phyloP scores from a whole-genome alignment of 2,888 invertebrate genomes.

The Frankliniella intonsa region DNA sequence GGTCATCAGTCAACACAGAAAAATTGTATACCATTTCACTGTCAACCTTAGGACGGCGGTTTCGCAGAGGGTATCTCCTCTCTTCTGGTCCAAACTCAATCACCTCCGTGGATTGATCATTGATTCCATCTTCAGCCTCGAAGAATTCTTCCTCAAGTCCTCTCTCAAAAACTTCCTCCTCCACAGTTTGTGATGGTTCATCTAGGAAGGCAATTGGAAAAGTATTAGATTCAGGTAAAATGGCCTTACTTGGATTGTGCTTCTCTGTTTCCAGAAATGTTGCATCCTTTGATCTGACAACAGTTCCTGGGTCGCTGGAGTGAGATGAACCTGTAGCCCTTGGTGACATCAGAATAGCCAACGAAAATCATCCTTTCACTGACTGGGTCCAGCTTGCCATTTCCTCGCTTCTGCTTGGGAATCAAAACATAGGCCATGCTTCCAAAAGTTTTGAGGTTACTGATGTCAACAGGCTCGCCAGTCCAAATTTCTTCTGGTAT shows the following conservation, averaged over 20 bases:
- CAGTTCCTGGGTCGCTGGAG: background rate
- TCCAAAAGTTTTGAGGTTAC: constrained; percentile 30
- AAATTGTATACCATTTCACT: background rate
- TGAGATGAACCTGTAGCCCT: background rate
- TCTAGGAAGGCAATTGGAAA: background rate
- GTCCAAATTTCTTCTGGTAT: constrained; percentile 32
- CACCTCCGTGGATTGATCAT: background rate
- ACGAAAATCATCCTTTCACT: background rate
- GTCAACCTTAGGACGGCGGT: background rate
- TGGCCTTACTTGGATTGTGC: background rate
- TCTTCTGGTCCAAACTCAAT: background rate
- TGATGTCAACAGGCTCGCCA: constrained; percentile 29
- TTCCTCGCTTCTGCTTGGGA: constrained; percentile 28
- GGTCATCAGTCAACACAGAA: background rate
- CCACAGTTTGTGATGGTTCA: background rate
- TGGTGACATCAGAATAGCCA: background rate
- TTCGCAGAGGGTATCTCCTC: background rate
- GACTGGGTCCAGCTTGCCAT: constrained; percentile 24
- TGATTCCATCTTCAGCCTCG: background rate
- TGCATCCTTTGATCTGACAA: background rate
- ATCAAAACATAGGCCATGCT: constrained; percentile 29
- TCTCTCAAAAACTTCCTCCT: background rate
- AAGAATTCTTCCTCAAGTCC: background rate
- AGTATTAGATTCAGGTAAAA: background rate
- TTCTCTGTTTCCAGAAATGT: background rate